These are phyloP conservation scores for Carpatolechia fugitivella DNA, from an alignment of 2,888 invertebrate genomes.

Conservation along the genomic window DNA sequence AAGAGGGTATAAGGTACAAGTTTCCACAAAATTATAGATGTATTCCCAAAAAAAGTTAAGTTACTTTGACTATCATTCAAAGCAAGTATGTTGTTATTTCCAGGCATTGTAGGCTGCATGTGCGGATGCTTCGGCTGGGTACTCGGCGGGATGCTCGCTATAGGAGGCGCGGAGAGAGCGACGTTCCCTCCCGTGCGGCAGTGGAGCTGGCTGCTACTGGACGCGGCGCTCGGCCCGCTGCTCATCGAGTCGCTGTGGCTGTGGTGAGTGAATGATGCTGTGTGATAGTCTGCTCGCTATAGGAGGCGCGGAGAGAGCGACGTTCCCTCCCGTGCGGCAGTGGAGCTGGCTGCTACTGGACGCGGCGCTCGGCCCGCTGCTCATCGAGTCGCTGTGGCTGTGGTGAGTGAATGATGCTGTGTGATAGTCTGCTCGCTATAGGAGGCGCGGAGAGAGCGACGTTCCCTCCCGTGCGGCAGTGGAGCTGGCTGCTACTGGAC, in stretches of 20 bases:
- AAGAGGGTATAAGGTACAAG: no score
- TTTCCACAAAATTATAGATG: no score
- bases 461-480: no score
- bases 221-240: slow-evolving; percentile 94
- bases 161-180: slow-evolving; percentile 88
- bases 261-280: slow-evolving; percentile 81
- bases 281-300: no score
- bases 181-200: slow-evolving; percentile 91
- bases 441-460: no score
- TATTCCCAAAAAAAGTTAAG: no score
- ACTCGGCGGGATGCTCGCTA: slow-evolving; percentile 91
- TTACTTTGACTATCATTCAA: no score
- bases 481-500: no score
- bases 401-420: no score
- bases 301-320: slow-evolving; percentile 89
- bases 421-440: no score
- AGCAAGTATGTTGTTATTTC: no score
- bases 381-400: slow-evolving; percentile 83
- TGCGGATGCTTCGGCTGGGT: slow-evolving; percentile 94
- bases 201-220: slow-evolving; percentile 85
- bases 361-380: slow-evolving; percentile 93
- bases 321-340: no score
- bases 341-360: slow-evolving; percentile 85
- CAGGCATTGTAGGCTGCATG: slow-evolving; percentile 96
- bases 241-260: slow-evolving; percentile 89